Conservation (phyloP, 2,797 vertebrate species). For the Trichosurus vulpecula region DNA sequence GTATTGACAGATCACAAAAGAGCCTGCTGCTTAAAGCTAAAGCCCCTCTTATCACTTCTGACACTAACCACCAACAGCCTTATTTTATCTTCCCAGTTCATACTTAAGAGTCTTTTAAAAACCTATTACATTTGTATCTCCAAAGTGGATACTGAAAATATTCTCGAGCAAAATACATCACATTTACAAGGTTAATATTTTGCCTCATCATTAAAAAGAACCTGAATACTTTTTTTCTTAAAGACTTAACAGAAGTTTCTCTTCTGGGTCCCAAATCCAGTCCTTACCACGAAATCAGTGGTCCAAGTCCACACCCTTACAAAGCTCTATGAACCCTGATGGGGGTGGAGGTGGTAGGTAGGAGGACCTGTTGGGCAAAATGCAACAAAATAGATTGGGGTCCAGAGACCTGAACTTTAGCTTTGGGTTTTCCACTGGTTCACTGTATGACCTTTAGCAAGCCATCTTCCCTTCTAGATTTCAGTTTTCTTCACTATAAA, state of each 20-base stretch:
- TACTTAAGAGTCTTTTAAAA: not conserved
- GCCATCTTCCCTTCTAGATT: not conserved
- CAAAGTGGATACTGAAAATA: not conserved
- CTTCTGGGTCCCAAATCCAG: not conserved
- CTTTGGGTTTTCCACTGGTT: not conserved
- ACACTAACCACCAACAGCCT: not conserved
- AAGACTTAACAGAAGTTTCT: not conserved
- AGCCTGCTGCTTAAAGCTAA: not conserved
- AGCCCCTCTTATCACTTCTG: not conserved
- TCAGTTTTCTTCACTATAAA: not conserved
- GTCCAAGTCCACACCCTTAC: not conserved
- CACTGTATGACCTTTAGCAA: too few species aligned
- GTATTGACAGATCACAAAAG: not conserved
- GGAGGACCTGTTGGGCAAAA: not conserved
- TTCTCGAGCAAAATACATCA: not conserved
- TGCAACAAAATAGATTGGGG: not conserved
- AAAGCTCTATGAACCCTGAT: not conserved
- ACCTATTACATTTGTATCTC: not conserved
- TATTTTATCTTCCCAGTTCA: rapidly evolving
- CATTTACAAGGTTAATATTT: not conserved
- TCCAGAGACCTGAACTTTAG: not conserved
- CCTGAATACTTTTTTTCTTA: not conserved
- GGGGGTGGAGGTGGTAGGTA: not conserved
- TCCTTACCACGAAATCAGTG: not conserved
- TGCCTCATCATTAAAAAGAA: not conserved